These are phyloP conservation scores for Temnothorax ravouxi DNA, from an alignment of 2,888 invertebrate species.

Conservation along the genomic window DNA sequence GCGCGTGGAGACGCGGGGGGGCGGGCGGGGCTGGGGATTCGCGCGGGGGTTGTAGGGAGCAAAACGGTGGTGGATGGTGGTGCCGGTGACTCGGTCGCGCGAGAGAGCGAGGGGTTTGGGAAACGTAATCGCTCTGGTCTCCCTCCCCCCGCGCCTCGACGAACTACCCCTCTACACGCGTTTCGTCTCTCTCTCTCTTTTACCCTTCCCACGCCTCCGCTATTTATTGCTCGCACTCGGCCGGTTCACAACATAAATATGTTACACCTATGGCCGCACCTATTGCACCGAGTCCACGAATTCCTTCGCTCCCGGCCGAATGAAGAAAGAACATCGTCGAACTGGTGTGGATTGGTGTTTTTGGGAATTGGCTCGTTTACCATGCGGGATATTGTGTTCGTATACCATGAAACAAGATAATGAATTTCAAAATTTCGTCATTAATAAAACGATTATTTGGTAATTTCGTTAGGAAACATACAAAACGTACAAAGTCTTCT, in stretches of 20 bases:
- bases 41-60: constrained; percentile 63
- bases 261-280: constrained; percentile 83
- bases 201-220: constrained; percentile 68
- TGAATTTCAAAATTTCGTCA: not conserved
- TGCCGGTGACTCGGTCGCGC: constrained; percentile 72
- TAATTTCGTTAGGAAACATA: not conserved
- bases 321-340: constrained; percentile 66
- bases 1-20: constrained; percentile 53
- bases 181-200: constrained; percentile 55
- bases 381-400: not conserved
- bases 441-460: not conserved
- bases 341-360: constrained; percentile 29
- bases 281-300: constrained; percentile 69
- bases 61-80: constrained; percentile 71
- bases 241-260: constrained; percentile 86
- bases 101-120: constrained; percentile 70
- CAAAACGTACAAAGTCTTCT: not conserved
- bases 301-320: constrained; percentile 66
- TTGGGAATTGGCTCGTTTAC: not conserved
- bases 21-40: constrained; percentile 52
- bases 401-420: not conserved
- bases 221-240: constrained; percentile 85
- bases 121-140: constrained; percentile 83
- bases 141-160: constrained; percentile 73
- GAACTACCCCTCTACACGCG: constrained; percentile 67